Percentiles rank a stretch among this genome's conserved stretches.
Conservation (phyloP, 2,113 vertebrate genomes). For the Periophthalmodon schlosseri region DNA sequence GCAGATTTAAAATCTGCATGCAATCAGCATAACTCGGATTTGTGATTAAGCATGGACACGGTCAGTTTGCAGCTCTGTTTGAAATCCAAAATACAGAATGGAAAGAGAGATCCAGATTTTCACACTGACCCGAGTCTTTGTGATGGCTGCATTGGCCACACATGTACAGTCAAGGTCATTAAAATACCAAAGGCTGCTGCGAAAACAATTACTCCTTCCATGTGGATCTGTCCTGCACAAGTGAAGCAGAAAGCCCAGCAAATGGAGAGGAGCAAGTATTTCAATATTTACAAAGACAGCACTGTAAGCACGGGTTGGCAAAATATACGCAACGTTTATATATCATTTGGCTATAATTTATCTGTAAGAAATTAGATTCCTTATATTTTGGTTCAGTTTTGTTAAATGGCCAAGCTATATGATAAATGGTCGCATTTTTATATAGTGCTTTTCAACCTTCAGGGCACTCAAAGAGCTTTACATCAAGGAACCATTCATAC, state of each 20-base stretch:
- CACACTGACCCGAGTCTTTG: not conserved
- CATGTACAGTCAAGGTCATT: constrained; percentile 9
- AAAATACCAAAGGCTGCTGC: constrained; percentile 7
- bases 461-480: no score
- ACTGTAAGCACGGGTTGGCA: not conserved
- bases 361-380: no score
- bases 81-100: not conserved
- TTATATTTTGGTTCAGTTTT: no score
- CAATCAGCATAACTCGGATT: not conserved
- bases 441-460: no score
- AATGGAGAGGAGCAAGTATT: not conserved
- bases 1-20: not conserved
- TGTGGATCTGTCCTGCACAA: not conserved
- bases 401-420: no score
- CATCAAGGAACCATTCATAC: no score
- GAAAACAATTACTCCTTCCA: not conserved
- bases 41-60: not conserved
- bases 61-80: not conserved
- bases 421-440: no score
- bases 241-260: not conserved
- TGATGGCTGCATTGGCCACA: not conserved
- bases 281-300: not conserved
- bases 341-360: not conserved
- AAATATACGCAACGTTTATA: not conserved
- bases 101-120: not conserved